Percentiles rank a stretch among this genome's conserved stretches.
Evolutionary conservation across 2,888 invertebrate genomes (phyloP).

Genomic region (Sicus ferrugineus): DNA sequence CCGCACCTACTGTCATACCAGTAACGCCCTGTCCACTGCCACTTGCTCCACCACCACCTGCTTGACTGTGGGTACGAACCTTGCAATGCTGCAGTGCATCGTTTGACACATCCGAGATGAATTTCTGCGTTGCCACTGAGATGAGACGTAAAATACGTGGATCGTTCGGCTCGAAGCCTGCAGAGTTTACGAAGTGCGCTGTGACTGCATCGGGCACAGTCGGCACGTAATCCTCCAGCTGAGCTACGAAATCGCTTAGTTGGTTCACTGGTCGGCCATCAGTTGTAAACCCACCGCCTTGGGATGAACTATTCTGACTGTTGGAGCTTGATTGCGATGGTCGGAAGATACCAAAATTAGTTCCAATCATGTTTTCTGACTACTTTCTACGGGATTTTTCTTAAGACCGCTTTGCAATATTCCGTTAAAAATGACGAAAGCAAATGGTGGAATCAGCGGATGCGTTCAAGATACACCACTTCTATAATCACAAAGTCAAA

Average conservation of each 20-base stretch:
- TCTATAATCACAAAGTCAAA: not conserved
- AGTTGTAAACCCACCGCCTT: not conserved
- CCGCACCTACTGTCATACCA: no score
- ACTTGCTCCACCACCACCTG: constrained; percentile 58
- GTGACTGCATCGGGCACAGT: constrained; percentile 90
- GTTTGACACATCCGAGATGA: constrained; percentile 94
- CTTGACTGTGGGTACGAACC: constrained; percentile 76
- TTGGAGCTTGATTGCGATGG: constrained; percentile 41
- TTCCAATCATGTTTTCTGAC: constrained; percentile 44
- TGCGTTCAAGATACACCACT: no score
- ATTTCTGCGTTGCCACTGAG: constrained; percentile 95
- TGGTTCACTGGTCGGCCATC: constrained; percentile 37
- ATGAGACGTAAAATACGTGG: constrained; percentile 88
- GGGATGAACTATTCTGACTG: not conserved
- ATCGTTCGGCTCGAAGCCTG: constrained; percentile 92
- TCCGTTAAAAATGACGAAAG: not conserved
- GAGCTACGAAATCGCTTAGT: constrained; percentile 86
- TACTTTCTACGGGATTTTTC: not conserved
- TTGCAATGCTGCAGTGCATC: constrained; percentile 97
- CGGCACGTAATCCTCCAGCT: constrained; percentile 92
- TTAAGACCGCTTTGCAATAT: not conserved
- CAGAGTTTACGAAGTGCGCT: constrained; percentile 83
- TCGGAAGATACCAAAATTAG: constrained; percentile 48
- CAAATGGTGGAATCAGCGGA: not conserved
- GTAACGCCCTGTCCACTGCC: no score